Percentiles rank a stretch among this genome's conserved stretches.
Conservation (phyloP, 2,888 invertebrate genomes). For the Ophion costatus region DNA sequence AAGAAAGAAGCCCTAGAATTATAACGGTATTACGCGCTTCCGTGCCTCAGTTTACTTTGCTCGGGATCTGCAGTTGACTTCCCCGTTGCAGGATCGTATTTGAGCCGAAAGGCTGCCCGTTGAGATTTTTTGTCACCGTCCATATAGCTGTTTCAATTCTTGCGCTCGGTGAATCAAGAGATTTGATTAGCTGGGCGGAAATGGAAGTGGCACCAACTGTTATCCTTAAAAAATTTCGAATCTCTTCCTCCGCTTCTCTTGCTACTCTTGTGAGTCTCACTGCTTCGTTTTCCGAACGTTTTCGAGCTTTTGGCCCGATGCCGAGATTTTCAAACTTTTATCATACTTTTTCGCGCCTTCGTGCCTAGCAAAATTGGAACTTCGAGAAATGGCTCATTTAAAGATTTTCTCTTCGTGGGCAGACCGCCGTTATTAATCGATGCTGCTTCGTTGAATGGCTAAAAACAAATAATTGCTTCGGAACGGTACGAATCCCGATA, state of each 20-base stretch:
- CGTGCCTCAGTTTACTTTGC: conserved; percentile 19
- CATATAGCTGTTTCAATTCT: conserved; percentile 73
- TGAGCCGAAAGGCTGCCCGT: neutral
- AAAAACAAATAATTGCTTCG: neutral
- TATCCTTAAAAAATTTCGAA: conserved; percentile 68
- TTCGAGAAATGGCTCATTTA: neutral
- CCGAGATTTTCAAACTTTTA: conserved; percentile 14
- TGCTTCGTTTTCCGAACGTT: conserved; percentile 11
- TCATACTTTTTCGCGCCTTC: neutral
- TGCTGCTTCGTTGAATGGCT: neutral
- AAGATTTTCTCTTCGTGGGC: neutral
- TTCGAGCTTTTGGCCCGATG: neutral
- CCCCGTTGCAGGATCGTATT: conserved; percentile 16
- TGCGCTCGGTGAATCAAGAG: conserved; percentile 75
- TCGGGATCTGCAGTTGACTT: conserved; percentile 46
- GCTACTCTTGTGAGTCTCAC: neutral
- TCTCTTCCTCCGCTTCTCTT: conserved; percentile 33
- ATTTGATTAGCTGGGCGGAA: conserved; percentile 80
- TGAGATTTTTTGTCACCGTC: conserved; percentile 24
- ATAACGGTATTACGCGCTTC: neutral
- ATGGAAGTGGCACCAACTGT: conserved; percentile 77
- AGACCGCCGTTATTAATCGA: neutral
- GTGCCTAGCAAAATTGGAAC: neutral
- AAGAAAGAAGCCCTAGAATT: neutral
- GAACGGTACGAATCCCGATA: neutral